Conservation (phyloP, 2,797 vertebrate species). For the Channa striata region DNA sequence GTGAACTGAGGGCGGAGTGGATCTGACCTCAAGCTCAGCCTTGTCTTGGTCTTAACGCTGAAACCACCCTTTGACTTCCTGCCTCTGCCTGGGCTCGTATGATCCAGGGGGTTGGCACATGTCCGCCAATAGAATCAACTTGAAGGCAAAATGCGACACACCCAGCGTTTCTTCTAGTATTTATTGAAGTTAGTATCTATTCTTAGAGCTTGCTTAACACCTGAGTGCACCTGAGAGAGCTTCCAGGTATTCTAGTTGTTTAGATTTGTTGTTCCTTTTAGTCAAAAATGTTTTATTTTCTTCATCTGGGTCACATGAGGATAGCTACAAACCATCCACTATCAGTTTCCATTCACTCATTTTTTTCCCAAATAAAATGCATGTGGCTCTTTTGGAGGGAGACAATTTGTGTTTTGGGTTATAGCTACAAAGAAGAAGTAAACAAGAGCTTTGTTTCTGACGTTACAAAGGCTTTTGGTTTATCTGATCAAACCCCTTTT, state of each 20-base stretch:
- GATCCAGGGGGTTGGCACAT: conserved; percentile 39
- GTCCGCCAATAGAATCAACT: conserved; percentile 50
- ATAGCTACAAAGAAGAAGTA: conserved; percentile 27
- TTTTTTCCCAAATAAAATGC: conserved; percentile 45
- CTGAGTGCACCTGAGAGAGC: conserved; percentile 11
- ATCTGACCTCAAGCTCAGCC: conserved; percentile 12
- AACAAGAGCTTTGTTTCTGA: conserved; percentile 48
- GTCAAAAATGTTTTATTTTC: background rate
- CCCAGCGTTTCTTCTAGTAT: conserved; percentile 39
- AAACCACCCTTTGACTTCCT: conserved; percentile 45
- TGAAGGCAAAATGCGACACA: conserved; percentile 33
- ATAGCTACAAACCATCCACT: conserved; percentile 20
- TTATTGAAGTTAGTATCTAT: conserved; percentile 56
- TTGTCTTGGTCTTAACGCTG: conserved; percentile 30
- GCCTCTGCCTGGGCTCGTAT: conserved; percentile 38
- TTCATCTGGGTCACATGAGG: conserved; percentile 11
- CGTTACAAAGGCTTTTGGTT: conserved; percentile 49
- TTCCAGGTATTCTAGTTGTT: conserved; percentile 6
- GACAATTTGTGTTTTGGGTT: conserved; percentile 42
- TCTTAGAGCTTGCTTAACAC: conserved; percentile 37
- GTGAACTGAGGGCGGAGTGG: conserved; percentile 4
- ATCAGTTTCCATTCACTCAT: conserved; percentile 25
- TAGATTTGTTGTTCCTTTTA: background rate
- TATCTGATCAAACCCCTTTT: conserved; percentile 34
- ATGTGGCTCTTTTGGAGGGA: conserved; percentile 32